Conservation (phyloP, 2,113 vertebrate species). For the Zonotrichia leucophrys region DNA sequence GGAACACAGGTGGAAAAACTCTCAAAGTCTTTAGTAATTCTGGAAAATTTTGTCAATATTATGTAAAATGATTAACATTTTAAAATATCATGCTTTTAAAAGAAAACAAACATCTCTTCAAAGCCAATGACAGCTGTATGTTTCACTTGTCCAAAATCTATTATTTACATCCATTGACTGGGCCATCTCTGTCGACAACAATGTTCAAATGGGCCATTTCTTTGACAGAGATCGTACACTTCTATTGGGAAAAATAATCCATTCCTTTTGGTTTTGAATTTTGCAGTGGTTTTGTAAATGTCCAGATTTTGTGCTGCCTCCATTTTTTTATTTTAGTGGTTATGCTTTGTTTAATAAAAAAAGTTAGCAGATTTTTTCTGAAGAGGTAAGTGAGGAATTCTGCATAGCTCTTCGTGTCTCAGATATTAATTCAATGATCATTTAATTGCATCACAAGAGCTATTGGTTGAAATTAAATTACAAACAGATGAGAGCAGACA, state of each 20-base stretch:
- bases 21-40: not conserved
- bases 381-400: not conserved
- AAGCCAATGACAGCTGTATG: not conserved
- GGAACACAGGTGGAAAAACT: not conserved
- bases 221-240: not conserved
- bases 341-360: not conserved
- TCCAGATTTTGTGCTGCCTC: not conserved
- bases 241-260: not conserved
- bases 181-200: not conserved
- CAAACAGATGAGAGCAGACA: conserved; percentile 8
- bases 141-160: conserved; percentile 15
- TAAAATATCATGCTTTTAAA: not conserved
- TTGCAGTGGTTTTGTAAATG: not conserved
- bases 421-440: not conserved
- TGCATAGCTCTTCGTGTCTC: not conserved
- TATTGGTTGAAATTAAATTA: conserved; percentile 24
- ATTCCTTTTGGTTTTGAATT: not conserved
- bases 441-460: conserved; percentile 28
- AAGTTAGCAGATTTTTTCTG: not conserved
- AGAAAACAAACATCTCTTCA: not conserved
- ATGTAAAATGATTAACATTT: not conserved
- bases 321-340: not conserved
- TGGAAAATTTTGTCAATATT: not conserved
- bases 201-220: conserved; percentile 12
- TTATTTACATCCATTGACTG: not conserved